phyloP scores from a whole-genome alignment of 2,888 invertebrate genomes.

The Eledone cirrhosa region DNA sequence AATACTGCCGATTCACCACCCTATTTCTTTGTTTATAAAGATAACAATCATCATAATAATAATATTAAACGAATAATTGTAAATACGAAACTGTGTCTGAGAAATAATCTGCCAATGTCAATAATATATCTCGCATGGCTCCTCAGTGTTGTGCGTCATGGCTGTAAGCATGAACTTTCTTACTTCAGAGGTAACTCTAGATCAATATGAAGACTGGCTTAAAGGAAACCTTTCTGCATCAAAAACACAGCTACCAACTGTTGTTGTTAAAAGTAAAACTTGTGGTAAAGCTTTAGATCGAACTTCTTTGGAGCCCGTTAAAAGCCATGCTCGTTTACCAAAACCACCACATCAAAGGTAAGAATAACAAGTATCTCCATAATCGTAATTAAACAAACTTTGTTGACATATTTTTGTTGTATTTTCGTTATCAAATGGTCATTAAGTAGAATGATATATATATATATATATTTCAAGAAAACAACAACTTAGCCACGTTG shows the following conservation, averaged over 20 bases:
- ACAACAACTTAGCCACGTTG: no score
- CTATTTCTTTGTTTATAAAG: no score
- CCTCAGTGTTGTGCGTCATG: background rate
- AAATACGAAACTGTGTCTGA: no score
- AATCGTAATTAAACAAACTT: background rate
- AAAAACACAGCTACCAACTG: background rate
- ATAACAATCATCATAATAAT: no score
- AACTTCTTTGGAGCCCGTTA: background rate
- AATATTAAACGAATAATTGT: no score
- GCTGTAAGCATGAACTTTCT: background rate
- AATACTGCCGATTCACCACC: no score
- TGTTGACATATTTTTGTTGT: no score
- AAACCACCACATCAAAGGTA: no score
- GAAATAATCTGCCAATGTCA: no score
- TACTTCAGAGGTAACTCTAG: background rate
- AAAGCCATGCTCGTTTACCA: background rate
- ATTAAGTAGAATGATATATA: no score
- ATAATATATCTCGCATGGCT: background rate
- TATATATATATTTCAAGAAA: no score
- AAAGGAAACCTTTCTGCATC: background rate
- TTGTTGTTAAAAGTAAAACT: constrained; percentile 9
- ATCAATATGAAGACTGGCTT: background rate
- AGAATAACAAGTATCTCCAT: background rate
- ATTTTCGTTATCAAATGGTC: no score
- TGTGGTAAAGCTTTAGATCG: background rate